These are phyloP conservation scores for Stenotaenia linearis DNA, from an alignment of 2,888 invertebrate species.

Conservation along the genomic window DNA sequence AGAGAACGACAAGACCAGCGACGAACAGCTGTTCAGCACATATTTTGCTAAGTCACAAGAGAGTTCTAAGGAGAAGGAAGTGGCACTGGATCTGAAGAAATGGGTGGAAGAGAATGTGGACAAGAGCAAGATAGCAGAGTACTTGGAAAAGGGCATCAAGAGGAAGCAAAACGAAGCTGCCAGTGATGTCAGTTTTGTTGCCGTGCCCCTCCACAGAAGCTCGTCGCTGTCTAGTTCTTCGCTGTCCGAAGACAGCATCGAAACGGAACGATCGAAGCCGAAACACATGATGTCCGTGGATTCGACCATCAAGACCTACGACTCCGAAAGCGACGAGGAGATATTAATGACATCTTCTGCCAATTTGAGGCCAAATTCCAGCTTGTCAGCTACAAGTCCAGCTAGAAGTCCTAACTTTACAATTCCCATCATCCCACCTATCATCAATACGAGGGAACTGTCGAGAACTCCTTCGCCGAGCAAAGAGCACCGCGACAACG, in stretches of 20 bases:
- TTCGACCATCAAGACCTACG: background rate
- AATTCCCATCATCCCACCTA: constrained; percentile 32
- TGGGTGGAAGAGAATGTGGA: background rate
- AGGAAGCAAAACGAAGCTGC: background rate
- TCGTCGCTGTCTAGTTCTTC: constrained; percentile 33
- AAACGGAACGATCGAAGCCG: background rate
- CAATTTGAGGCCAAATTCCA: background rate
- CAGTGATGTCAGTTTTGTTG: background rate
- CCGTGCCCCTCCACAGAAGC: background rate
- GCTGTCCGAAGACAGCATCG: constrained; percentile 35
- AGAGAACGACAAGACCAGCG: constrained; percentile 24
- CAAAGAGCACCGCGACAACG: background rate
- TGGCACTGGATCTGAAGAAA: background rate
- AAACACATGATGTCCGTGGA: constrained; percentile 13
- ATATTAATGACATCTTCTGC: background rate
- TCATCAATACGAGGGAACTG: constrained; percentile 26
- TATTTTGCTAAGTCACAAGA: background rate
- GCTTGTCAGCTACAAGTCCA: background rate
- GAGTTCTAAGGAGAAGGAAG: background rate
- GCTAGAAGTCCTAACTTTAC: background rate
- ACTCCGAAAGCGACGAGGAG: constrained; percentile 10
- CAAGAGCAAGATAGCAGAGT: background rate
- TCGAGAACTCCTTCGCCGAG: background rate
- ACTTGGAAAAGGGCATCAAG: background rate
- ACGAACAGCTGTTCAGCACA: background rate